Conservation (phyloP, 2,888 invertebrate species). For the Apamea epomidion region DNA sequence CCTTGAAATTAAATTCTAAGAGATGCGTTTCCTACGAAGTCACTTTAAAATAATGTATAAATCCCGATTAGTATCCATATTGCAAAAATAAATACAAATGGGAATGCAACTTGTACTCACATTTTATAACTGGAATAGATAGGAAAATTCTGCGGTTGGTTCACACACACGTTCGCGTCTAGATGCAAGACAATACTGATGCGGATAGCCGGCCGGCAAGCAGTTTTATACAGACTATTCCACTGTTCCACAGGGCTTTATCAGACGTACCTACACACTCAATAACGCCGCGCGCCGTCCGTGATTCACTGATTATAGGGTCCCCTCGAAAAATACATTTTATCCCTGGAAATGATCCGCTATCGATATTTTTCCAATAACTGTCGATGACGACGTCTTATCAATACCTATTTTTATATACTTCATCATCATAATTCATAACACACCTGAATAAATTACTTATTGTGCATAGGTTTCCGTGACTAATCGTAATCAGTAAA, state of each 20-base stretch:
- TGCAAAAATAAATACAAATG: background rate
- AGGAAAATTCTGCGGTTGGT: background rate
- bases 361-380: conserved; percentile 50
- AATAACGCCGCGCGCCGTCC: conserved; percentile 25
- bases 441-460: conserved; percentile 34
- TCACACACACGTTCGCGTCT: conserved; percentile 45
- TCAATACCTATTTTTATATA: conserved; percentile 45
- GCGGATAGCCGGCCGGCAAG: conserved; percentile 32
- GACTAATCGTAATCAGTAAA: conserved; percentile 11
- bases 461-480: conserved; percentile 13
- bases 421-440: too few species aligned
- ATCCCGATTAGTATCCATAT: background rate
- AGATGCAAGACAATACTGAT: conserved; percentile 46
- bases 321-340: conserved; percentile 35
- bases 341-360: conserved; percentile 27
- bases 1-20: conserved; percentile 25
- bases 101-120: conserved; percentile 47
- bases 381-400: conserved; percentile 47
- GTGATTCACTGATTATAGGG: conserved; percentile 57
- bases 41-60: background rate
- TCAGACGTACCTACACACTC: conserved; percentile 46
- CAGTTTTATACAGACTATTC: conserved; percentile 60
- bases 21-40: background rate
- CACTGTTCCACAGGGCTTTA: conserved; percentile 43
- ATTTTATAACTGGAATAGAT: conserved; percentile 25